Base-by-base conservation (phyloP, 2,888 invertebrate species). In the Arrhopalites spinosus region DNA sequence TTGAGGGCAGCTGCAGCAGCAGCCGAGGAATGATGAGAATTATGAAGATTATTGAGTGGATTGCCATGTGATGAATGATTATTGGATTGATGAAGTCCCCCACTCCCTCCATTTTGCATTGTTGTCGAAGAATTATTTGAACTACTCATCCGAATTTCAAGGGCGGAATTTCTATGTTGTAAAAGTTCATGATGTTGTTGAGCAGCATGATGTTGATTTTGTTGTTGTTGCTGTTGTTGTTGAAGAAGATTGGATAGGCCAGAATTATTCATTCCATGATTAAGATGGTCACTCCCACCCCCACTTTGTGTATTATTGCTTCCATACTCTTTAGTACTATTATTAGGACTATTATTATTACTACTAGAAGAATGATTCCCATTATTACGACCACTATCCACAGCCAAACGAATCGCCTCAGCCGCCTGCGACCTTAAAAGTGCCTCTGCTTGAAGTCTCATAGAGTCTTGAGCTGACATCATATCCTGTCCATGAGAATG, bases 351-450 rank as follows among this genome's bases (percentile, higher is more conserved):
- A 69, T 72, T 66, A 64, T 80, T 79, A 30, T 78, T 78, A 50
- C 77, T 76, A 29, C 76, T 75, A 13, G 74, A 74, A n/a, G 64
- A 66, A 15, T 30, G 69, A 20, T 61, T 29, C 15, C 68, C 80
- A 72, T 77, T 80, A 75, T 70, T 79, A 76, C 72, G 79, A 89
- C 0, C 90, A 91, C 84, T 92, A 92, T 81, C 83, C 80, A 94
- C 94, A 47, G 94, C 94, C 76, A 94, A 86, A 83, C 94, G 88
- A 50, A 95, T 87, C 7, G 92, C 92, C 0, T 93, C 93, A 85
- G 94, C 94, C 85, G 94, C 94, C 43, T 95, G 94, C 82, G 93
- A 92, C 84, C 94, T 88, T 27, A 95, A 87, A 71, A 94, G 87
- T 11, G 79, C 81, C 74, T 83, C 83, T 1, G 81, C 80, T 69